Evolutionary conservation across 2,888 invertebrate genomes (phyloP).

Genomic region (Eledona agricola): DNA sequence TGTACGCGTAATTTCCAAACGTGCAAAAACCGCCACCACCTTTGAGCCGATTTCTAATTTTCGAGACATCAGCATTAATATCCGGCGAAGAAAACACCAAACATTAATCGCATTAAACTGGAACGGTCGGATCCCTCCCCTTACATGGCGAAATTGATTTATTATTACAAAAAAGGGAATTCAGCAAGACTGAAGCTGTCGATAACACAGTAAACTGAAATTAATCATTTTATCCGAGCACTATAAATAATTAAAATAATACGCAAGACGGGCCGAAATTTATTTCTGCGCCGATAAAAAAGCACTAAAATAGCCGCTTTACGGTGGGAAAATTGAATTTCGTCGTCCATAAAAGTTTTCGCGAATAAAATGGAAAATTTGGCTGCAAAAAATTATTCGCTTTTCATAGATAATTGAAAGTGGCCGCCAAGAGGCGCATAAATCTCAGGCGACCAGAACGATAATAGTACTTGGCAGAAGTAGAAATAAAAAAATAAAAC

Average conservation of each 20-base stretch:
- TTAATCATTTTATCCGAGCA: constrained; percentile 16
- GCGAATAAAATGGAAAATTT: no score
- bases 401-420: no score
- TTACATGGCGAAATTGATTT: constrained; percentile 29
- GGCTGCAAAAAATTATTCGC: no score
- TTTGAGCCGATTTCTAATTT: constrained; percentile 24
- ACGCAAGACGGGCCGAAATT: constrained; percentile 10
- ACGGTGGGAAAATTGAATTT: constrained; percentile 27
- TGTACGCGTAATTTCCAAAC: constrained; percentile 4
- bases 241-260: constrained; percentile 27
- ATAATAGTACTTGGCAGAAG: no score
- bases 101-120: constrained; percentile 32
- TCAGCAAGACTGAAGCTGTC: constrained; percentile 26
- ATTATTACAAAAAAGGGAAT: constrained; percentile 24
- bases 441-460: no score
- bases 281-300: constrained; percentile 25
- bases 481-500: no score
- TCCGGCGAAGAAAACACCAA: constrained; percentile 25
- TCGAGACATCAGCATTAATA: constrained; percentile 23
- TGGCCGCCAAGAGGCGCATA: no score
- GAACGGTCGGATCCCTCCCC: constrained; percentile 10
- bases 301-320: constrained; percentile 19
- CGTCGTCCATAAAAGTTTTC: constrained; percentile 22
- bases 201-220: constrained; percentile 28
- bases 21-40: no score